phyloP scores from a whole-genome alignment of 92 coral and sea anemone species.

The Phenganax stokvisi region DNA sequence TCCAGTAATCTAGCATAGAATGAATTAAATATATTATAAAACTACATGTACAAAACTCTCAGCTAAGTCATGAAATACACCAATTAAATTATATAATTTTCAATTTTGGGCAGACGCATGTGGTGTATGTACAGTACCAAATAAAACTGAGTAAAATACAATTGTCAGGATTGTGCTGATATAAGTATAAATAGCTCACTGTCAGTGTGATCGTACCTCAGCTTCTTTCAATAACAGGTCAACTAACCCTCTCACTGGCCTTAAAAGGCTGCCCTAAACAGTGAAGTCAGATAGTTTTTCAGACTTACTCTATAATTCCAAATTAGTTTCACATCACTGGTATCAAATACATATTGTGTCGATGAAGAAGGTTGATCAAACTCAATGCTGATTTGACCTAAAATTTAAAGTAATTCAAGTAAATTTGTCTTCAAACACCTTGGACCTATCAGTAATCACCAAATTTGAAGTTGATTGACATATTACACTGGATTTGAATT shows the following conservation, averaged over 20 bases:
- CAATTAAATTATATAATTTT: neutral
- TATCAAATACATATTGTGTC: slow-evolving; percentile 5
- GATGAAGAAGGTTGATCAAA: slow-evolving; percentile 8
- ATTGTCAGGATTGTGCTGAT: no score
- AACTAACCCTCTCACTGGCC: no score
- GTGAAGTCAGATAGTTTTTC: no score
- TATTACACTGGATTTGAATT: no score
- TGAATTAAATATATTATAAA: neutral
- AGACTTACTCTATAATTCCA: slow-evolving; percentile 5
- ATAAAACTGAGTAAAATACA: no score
- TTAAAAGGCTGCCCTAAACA: no score
- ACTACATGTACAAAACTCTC: neutral
- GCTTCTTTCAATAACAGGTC: no score
- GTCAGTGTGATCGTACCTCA: no score
- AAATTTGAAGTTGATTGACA: neutral
- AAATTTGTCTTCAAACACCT: neutral
- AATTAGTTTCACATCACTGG: neutral
- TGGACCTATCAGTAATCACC: neutral
- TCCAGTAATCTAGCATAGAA: neutral
- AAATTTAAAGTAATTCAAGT: neutral
- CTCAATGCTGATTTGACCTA: neutral
- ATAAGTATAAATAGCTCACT: no score
- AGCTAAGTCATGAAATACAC: neutral
- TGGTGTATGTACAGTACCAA: no score
- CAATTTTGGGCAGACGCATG: no score